Base-by-base conservation (phyloP, 1,140 invertebrate genomes). In the Diprion similis region DNA sequence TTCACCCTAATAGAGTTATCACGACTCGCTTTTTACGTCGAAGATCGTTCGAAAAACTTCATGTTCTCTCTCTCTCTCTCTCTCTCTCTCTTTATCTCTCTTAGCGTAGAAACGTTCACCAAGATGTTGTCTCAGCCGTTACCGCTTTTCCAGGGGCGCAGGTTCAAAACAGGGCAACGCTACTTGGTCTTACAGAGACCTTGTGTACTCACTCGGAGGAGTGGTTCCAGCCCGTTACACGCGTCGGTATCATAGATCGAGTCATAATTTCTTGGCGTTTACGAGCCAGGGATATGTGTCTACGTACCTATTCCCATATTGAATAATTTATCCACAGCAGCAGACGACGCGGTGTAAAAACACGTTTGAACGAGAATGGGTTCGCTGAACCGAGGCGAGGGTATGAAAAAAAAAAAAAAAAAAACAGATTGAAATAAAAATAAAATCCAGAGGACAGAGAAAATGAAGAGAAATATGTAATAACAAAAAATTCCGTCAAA, bases 1-100 rank as follows among this genome's bases (percentile, higher is more conserved):
- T 59, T 59, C 51, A 59, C 11, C 6, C 6, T 59, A 59, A 59
- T 59, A 59, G 11, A 59, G 51, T 59, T 59, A 59, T 59, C 51
- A 59, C 51, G 51, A 15, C 51, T 59, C n/a, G 51, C 51, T 59
- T 59, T 59, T 59, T 59, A 59, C 51, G 51, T 17, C 51, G 51
- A 59, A 6, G 51, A 59, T 59, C 51, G 6, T 17, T 17, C 51
- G n/a, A 59, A 59, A 17, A 59, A 17, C 6, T n/a, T n/a, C n/a
- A n/a, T n/a, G n/a, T n/a, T n/a, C n/a, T 17, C n/a, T 1, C 24
- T 37, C 6, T 37, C 24, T 15, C 51, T 59, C 51, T 3, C 51
- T 15, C n/a, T 17, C n/a, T 1, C n/a, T 17, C n/a, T 1, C 24
- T 37, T 37, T 37, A 1, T 15, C 51, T 59, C 51, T 3, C 51